Conservation (phyloP, 2,888 invertebrate species). For the Anticlea derivata region DNA sequence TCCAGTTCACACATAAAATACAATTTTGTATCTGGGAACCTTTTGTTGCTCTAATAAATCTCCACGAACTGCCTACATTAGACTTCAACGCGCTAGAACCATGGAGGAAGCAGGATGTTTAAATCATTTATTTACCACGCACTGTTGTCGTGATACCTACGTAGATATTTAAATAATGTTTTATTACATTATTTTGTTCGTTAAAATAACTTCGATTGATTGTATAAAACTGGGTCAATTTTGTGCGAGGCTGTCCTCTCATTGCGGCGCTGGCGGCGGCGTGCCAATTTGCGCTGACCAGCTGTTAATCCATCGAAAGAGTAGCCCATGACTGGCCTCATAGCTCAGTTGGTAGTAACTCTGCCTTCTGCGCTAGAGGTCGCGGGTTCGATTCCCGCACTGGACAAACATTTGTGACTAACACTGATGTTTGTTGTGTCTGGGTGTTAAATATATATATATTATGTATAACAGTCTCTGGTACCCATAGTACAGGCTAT, state of each 20-base stretch:
- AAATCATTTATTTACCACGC: constrained; percentile 20
- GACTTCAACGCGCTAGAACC: constrained; percentile 25
- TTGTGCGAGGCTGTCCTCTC: constrained; percentile 7
- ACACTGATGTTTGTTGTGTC: no score
- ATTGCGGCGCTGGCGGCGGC: no score
- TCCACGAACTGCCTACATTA: constrained; percentile 31
- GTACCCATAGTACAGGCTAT: no score
- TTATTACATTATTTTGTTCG: constrained; percentile 19
- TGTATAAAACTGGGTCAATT: constrained; percentile 11
- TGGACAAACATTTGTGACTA: no score
- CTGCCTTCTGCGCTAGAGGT: no score
- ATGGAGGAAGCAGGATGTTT: constrained; percentile 13
- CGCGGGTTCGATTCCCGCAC: no score
- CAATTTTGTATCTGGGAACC: constrained; percentile 10
- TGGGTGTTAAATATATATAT: no score
- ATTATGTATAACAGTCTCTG: no score
- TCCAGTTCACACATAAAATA: constrained; percentile 5
- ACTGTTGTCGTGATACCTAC: constrained; percentile 4
- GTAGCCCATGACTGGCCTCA: no score
- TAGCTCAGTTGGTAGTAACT: no score
- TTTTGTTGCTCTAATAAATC: constrained; percentile 19
- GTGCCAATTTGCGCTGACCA: constrained; percentile 15
- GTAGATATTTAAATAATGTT: constrained; percentile 15
- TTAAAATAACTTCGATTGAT: constrained; percentile 18
- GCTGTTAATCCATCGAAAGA: background rate